Conservation (phyloP, 2,797 vertebrate species). For the Hephaestus fuliginosus region DNA sequence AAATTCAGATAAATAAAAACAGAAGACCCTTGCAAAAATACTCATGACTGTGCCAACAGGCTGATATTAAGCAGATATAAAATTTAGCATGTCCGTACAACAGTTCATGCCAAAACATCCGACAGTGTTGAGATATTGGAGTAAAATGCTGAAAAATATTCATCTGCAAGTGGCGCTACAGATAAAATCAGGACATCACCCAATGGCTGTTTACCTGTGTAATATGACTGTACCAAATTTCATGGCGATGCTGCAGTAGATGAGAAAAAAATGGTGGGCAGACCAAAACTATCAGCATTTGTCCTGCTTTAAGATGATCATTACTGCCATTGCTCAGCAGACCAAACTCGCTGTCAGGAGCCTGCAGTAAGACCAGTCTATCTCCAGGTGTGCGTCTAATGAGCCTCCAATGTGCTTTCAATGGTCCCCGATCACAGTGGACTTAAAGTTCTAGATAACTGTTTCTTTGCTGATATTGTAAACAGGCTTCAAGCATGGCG, state of each 20-base stretch:
- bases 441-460: background rate
- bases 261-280: background rate
- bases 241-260: background rate
- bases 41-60: background rate
- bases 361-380: background rate
- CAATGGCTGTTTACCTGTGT: background rate
- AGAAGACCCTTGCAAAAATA: background rate
- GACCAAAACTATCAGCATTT: background rate
- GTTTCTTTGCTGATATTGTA: background rate
- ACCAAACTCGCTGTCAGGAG: background rate
- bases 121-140: too few species aligned
- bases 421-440: background rate
- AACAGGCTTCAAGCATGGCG: background rate
- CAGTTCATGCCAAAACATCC: too few species aligned
- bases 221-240: background rate
- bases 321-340: background rate
- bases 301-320: background rate
- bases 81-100: background rate
- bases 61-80: background rate
- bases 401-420: slow-evolving; percentile 14
- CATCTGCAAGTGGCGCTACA: too few species aligned
- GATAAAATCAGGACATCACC: too few species aligned
- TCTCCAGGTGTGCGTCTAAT: background rate
- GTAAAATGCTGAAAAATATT: too few species aligned
- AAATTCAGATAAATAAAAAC: too few species aligned